phyloP scores from a whole-genome alignment of 35 echinoderm and acorn worm genomes.

The Nesometra sesokonis region DNA sequence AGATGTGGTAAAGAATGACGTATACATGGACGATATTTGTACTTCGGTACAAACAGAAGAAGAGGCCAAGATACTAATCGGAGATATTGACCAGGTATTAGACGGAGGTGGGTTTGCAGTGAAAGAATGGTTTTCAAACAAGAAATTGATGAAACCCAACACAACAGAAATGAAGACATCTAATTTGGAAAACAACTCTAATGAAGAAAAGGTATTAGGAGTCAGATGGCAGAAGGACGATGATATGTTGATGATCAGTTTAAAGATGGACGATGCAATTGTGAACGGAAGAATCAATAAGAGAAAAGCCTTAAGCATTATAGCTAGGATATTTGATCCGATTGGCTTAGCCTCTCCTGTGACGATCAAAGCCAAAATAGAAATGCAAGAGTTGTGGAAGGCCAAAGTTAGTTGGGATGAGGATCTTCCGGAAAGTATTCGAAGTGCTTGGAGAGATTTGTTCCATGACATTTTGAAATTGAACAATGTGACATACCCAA shows the following conservation, averaged over 20 bases:
- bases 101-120: slow-evolving; percentile 41
- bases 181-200: background rate
- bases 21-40: background rate
- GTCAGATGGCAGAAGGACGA: slow-evolving; percentile 18
- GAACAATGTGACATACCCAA: slow-evolving; percentile 5
- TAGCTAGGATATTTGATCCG: slow-evolving; percentile 17
- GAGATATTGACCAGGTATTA: slow-evolving; percentile 10
- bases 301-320: background rate
- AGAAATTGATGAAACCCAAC: background rate
- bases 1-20: background rate
- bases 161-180: background rate
- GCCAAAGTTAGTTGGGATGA: slow-evolving; percentile 7
- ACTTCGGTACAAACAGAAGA: background rate
- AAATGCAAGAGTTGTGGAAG: slow-evolving; percentile 8
- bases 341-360: background rate
- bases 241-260: background rate
- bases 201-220: slow-evolving; percentile 39
- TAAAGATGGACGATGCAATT: background rate
- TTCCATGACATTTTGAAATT: background rate
- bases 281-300: slow-evolving; percentile 8
- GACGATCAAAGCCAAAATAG: background rate
- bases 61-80: background rate
- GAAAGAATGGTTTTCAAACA: slow-evolving; percentile 42
- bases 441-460: slow-evolving; percentile 8
- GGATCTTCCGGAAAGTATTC: background rate